These are phyloP conservation scores for Lethenteron reissneri DNA, from an alignment of 2,113 vertebrate genomes.

Conservation along the genomic window DNA sequence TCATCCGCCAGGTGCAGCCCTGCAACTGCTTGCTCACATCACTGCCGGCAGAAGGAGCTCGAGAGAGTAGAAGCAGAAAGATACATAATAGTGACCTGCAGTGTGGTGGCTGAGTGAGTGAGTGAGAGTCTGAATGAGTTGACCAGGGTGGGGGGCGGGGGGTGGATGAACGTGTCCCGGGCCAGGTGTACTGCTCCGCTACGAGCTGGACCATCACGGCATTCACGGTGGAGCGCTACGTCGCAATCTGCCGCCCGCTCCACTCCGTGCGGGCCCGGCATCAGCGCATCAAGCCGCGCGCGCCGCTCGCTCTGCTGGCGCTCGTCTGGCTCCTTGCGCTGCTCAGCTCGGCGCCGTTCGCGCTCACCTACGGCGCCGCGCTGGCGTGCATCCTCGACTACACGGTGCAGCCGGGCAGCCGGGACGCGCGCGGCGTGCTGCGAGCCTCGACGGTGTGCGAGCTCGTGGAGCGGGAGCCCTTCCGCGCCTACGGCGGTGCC, in stretches of 20 bases:
- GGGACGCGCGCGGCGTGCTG: constrained; percentile 16
- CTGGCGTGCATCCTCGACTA: constrained; percentile 31
- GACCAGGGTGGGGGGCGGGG: too few species aligned
- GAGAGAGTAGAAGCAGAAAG: too few species aligned
- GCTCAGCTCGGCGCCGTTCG: constrained; percentile 25
- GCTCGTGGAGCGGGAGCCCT: constrained; percentile 30
- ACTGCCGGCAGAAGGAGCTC: too few species aligned
- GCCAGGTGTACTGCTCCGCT: constrained; percentile 24
- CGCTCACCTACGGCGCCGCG: constrained; percentile 27
- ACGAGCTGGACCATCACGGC: constrained; percentile 36
- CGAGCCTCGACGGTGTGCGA: constrained; percentile 31
- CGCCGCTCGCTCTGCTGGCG: constrained; percentile 14
- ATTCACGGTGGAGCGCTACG: constrained; percentile 28
- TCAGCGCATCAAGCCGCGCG: constrained; percentile 17
- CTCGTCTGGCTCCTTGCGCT: constrained; percentile 26
- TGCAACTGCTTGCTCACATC: too few species aligned
- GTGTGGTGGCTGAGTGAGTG: too few species aligned
- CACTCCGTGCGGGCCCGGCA: constrained; percentile 29
- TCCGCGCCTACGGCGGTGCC: constrained; percentile 24
- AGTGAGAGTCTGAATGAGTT: too few species aligned
- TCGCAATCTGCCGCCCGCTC: constrained; percentile 36
- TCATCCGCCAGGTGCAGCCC: too few species aligned
- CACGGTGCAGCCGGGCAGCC: constrained; percentile 18
- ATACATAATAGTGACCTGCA: too few species aligned
- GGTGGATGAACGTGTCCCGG: too few species aligned